Evolutionary conservation across 2,797 vertebrate species (phyloP), one percentile per base, ranked within the genome.

Genomic region (Propithecus perrieri): DNA sequence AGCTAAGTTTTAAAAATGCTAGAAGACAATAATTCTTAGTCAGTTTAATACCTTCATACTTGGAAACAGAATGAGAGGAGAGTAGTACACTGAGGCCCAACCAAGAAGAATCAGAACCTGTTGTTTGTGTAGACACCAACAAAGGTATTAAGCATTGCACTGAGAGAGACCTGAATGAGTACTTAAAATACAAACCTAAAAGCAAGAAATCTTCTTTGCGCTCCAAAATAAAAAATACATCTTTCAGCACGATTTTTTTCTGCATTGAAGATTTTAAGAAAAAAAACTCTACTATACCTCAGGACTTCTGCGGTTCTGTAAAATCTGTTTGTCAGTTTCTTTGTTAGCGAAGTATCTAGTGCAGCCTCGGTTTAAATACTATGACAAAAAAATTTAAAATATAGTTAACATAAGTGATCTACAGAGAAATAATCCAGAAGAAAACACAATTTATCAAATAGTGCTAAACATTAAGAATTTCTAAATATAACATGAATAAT

Each of bases 301-400:
- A 80, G 99, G 98, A 98, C 99, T 99, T 98, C 99, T 99, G 97
- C 99, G 99, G 97, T 99, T 99, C 96, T 99, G 99, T 97, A 99
- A 98, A 98, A 99, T 99, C 98, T 99, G 99, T 97, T 99, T 99
- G 98, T 99, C 99, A 0, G 99, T 99, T 94, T 99, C 99, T 98
- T 99, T 99, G 97, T 98, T 99, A 97, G 99, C 99, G 57, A 99
- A 99, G 98, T 99, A 99, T 94, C 99, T 99, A 97, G 99, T 99
- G 97, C 99, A 99, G 96, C 99, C 99, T 97, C 99, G 99, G 98
- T 99, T 99, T 98, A 99, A 98, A 98, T 99, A 99, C 99, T 99
- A 97, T 26, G 85, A 98, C 24, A 76, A 97, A 97, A 95, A 95
- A 80, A 97, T 91, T 69, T 85, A 95, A 88, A 97, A 96, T 85